A percentile compares a stretch with the other conserved stretches of the same genome.
Evolutionary conservation across 2,888 invertebrate species (phyloP).

Genomic region (Oxystoma pomonae): DNA sequence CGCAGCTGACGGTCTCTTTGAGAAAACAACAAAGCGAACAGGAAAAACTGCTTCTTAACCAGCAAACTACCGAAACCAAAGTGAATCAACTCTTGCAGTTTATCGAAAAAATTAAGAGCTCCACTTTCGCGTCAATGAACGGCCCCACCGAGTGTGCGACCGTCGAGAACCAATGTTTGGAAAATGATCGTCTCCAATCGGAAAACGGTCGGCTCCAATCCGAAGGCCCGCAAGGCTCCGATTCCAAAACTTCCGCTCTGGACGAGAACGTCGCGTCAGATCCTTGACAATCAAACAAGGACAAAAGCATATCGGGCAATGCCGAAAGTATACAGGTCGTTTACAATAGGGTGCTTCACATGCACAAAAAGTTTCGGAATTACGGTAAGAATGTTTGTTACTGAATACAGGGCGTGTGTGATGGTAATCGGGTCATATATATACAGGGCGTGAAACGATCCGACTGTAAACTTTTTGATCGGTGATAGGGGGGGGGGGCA

Average conservation of each 20-base stretch:
- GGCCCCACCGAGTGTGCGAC: no score
- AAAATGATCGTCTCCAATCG: no score
- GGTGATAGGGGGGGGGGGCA: no score
- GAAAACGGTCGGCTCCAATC: no score
- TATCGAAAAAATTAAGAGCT: constrained; percentile 33
- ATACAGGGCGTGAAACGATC: no score
- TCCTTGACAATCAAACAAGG: not conserved
- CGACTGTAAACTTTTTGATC: no score
- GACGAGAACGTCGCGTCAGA: not conserved
- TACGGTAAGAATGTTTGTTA: not conserved
- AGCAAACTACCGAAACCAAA: constrained; percentile 43
- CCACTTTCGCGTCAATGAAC: no score
- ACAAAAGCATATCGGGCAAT: not conserved
- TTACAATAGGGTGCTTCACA: not conserved
- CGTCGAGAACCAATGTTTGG: no score
- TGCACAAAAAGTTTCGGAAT: not conserved
- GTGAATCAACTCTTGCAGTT: constrained; percentile 43
- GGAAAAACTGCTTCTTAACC: constrained; percentile 39
- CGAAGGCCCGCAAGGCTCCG: not conserved
- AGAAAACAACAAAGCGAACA: constrained; percentile 42
- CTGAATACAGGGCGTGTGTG: no score
- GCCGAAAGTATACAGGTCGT: not conserved
- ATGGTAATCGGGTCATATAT: no score
- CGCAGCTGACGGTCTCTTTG: constrained; percentile 45
- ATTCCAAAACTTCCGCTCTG: not conserved